Evolutionary conservation across 1,140 invertebrate species (phyloP), one percentile per base, ranked within the genome.

Genomic region (Apis laboriosa): DNA sequence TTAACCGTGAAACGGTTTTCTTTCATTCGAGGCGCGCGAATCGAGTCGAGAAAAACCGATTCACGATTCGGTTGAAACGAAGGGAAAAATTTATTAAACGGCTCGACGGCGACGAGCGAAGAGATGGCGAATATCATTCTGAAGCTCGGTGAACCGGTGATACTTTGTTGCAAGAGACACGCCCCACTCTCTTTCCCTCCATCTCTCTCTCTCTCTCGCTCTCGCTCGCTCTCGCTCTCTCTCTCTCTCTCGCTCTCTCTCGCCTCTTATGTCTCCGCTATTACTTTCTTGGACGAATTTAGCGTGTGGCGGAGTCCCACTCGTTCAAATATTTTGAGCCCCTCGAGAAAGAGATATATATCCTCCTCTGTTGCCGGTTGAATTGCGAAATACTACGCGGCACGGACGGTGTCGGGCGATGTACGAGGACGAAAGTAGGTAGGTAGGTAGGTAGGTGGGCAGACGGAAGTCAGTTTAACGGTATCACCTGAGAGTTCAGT

Each of bases 391-490:
- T 73, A 49, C 73, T 73, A 49, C 73, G 60, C 74, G 53, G 72
- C 80, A 71, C 21, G 80, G 63, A 83, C 80, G 66, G 55, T 77
- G 79, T 53, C 67, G 83, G 84, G 77, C 87, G 87, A 88, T 88
- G 76, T 86, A 86, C 82, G 87, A 90, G 90, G 90, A 90, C 88
- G 90, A 92, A 92, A 92, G 91, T 92, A 92, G 91, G 90, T 92
- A 92, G 91, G 91, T 91, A 92, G 90, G 91, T 92, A 92, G 91
- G 86, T 91, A 91, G 91, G 91, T 92, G 90, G 90, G 87, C 88
- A 91, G 90, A 89, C 92, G 92, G 92, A 93, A 93, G 92, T 93
- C 90, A 89, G 89, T 90, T 92, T 93, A 93, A 93, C 92, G 92
- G 92, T 92, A 92, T 89, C 88, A 88, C 66, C 78, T 81, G 86